Evolutionary conservation across 2,888 invertebrate genomes (phyloP).

Genomic region (Petrolisthes cinctipes): DNA sequence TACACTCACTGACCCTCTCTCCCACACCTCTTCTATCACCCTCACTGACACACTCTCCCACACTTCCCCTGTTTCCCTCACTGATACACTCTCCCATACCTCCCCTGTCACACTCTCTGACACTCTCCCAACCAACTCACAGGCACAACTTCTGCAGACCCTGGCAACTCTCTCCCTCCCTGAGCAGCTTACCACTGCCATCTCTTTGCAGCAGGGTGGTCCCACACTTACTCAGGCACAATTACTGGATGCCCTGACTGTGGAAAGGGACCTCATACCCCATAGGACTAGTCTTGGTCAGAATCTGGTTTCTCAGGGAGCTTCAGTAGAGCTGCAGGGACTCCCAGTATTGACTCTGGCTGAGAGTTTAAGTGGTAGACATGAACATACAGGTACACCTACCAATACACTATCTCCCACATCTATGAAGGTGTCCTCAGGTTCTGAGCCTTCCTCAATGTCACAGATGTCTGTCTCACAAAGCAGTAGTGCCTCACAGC

Average conservation of each 20-base stretch:
- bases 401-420: not conserved
- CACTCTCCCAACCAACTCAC: slow-evolving; percentile 21
- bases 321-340: slow-evolving; percentile 37
- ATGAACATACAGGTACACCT: slow-evolving; percentile 21
- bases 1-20: too few relatives aligned
- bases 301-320: slow-evolving; percentile 5
- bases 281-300: slow-evolving; percentile 34
- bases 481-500: slow-evolving; percentile 15
- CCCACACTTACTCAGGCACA: slow-evolving; percentile 31
- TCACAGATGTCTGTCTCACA: slow-evolving; percentile 33
- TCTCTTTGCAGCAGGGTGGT: slow-evolving; percentile 25
- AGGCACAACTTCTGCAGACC: slow-evolving; percentile 40
- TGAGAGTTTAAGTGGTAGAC: slow-evolving; percentile 13
- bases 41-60: not conserved
- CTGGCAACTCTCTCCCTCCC: slow-evolving; percentile 40
- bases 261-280: slow-evolving; percentile 38
- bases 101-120: slow-evolving; percentile 25
- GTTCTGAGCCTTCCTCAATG: not conserved
- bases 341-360: slow-evolving; percentile 22
- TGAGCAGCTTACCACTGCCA: slow-evolving; percentile 23
- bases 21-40: too few relatives aligned
- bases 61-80: not conserved
- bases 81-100: not conserved
- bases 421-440: slow-evolving; percentile 12
- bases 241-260: slow-evolving; percentile 39